Evolutionary conservation across 2,888 invertebrate species (phyloP), one percentile per base, ranked within the genome.

Genomic region (Imbricaverruca yamaguchii): DNA sequence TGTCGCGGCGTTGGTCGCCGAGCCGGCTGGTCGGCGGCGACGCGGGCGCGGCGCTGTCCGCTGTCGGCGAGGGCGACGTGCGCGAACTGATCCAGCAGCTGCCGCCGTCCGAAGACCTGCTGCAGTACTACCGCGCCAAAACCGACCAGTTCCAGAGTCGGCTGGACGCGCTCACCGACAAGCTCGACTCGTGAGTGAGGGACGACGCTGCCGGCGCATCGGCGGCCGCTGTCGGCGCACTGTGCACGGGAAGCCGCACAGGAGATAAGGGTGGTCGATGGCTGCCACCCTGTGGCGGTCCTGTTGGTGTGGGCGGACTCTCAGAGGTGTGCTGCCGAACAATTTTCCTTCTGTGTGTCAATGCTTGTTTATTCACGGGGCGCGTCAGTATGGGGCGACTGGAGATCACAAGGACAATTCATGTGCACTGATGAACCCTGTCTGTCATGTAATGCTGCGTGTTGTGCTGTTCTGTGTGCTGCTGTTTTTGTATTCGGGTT

Each of bases 61-160:
- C 53, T 1, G 23, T 53, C 6, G 55, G 8, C 10, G 55, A 74
- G 21, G 74, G 57, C 3, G 79, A 79, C 25, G 79, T 79, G 7
- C 23, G 7, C 4, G 7, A 79, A 23, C 57, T 59, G 59, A 59
- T 79, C 25, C 79, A 25, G 12, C 79, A 79, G 57, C 79, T 79
- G 79, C 79, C 79, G 25, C 79, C 79, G 8, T 79, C 79, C 23
- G 23, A 56, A 8, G 57, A 79, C 23, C 79, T 79, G 79, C 57
- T 79, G 13, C 57, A 79, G 57, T 79, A 57, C 79, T 79, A 79
- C 79, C 57, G 79, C 15, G 25, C n/a, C 79, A 79, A 79, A 25
- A 79, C 59, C 0, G 79, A 79, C 57, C 79, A 79, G 79, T 59
- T 79, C 23, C 79, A 79, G 57, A 15, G 25, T 1, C 79, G 79